Evolutionary conservation across 2,888 invertebrate species (phyloP).

Genomic region (Diarsia brunnea): DNA sequence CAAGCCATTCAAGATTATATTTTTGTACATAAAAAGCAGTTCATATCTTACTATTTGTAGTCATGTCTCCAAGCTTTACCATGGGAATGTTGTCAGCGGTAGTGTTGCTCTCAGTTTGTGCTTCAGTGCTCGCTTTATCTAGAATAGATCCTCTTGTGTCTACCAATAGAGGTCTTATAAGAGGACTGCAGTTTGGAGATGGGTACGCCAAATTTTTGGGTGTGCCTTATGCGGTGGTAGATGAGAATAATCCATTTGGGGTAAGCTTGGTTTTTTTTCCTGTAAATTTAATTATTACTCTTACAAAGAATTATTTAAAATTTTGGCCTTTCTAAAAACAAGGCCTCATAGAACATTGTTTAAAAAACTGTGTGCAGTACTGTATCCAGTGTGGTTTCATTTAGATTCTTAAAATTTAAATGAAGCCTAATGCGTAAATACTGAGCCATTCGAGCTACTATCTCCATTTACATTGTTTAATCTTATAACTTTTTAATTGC

Average conservation of each 20-base stretch:
- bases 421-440: background rate
- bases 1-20: constrained; percentile 6
- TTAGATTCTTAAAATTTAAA: background rate
- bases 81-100: constrained; percentile 18
- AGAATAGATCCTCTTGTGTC: constrained; percentile 39
- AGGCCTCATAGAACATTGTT: too few species aligned
- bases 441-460: background rate
- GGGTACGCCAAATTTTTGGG: constrained; percentile 51
- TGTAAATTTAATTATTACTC: too few species aligned
- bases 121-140: constrained; percentile 9
- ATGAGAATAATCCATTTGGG: constrained; percentile 53
- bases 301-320: background rate
- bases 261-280: constrained; percentile 20
- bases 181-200: constrained; percentile 39
- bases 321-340: background rate
- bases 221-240: constrained; percentile 45
- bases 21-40: background rate
- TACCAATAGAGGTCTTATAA: constrained; percentile 25
- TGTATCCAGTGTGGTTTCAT: too few species aligned
- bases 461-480: background rate
- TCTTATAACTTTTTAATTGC: background rate
- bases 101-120: constrained; percentile 28
- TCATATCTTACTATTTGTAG: background rate
- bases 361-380: too few species aligned
- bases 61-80: background rate